Evolutionary conservation across 2,113 vertebrate genomes (phyloP), one percentile per base, ranked within the genome.

Genomic region (Penelope pileata): DNA sequence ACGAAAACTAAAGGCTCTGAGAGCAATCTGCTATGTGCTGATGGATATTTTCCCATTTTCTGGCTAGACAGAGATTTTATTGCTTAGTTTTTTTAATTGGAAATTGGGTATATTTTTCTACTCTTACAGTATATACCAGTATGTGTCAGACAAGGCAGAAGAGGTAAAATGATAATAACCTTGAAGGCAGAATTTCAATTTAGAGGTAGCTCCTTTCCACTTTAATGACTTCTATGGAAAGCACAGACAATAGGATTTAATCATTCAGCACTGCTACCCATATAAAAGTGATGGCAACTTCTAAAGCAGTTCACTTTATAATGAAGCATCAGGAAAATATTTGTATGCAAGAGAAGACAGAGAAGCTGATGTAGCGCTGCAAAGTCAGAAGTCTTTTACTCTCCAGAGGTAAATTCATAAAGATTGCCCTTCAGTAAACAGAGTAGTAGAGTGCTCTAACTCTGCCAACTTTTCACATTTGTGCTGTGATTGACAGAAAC

Each of bases 141-240:
- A 48, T 10, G 5, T 48, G 34, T 84, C 79, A 8, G 32, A 63
- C 63, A 92, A 91, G 29, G 72, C 66, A 91, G 67, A 74, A 69
- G 51, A 94, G 47, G 40, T 94, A 93, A 97, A 92, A 88, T 72
- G 77, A 90, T 58, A 88, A 91, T 8, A 51, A 95, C 69, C 63
- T 94, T 95, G 68, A 63, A 94, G 81, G 36, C 60, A 89, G 30
- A 69, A 84, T 92, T 96, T 93, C 83, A 91, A 59, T 92, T 91
- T 87, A 66, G 76, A 88, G 70, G 70, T 81, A 83, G n/a, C 14
- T 92, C 53, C 60, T 96, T 94, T 95, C 47, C 67, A 73, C 72
- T 93, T 92, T 91, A 85, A 86, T 94, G 64, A 82, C 47, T 92
- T 94, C 93, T 80, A 86, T 64, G 91, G 58, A 86, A 95, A 94